Conservation (phyloP, 2,888 invertebrate genomes). For the Caenorhabditis macrosperma region DNA sequence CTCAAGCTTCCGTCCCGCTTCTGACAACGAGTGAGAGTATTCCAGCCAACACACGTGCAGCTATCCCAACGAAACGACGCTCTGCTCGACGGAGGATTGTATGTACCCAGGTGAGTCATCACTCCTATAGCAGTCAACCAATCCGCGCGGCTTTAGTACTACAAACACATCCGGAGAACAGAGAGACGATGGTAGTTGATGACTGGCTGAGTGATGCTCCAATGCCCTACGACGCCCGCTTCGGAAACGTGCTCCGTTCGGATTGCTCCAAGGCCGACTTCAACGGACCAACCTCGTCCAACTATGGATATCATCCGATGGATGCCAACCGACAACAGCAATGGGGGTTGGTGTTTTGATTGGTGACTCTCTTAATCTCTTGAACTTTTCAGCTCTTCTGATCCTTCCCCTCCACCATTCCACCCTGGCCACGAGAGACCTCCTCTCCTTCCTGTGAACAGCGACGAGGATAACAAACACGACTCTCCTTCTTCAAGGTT, state of each 20-base stretch:
- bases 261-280: background rate
- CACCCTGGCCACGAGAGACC: background rate
- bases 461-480: background rate
- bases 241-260: background rate
- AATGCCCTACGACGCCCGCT: constrained; percentile 32
- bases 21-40: background rate
- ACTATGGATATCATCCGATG: too few relatives aligned
- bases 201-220: constrained; percentile 46
- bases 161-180: background rate
- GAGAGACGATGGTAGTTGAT: background rate
- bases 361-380: too few relatives aligned
- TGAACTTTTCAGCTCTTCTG: too few relatives aligned
- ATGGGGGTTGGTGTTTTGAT: too few relatives aligned
- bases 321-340: too few relatives aligned
- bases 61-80: background rate
- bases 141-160: background rate
- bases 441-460: background rate
- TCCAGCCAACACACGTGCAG: background rate
- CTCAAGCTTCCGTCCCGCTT: background rate
- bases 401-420: too few relatives aligned
- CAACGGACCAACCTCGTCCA: background rate
- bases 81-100: background rate
- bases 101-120: constrained; percentile 8
- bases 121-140: background rate
- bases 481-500: background rate